Conservation (phyloP, 23 tunicate species). For the Aplidium turbinatum region DNA sequence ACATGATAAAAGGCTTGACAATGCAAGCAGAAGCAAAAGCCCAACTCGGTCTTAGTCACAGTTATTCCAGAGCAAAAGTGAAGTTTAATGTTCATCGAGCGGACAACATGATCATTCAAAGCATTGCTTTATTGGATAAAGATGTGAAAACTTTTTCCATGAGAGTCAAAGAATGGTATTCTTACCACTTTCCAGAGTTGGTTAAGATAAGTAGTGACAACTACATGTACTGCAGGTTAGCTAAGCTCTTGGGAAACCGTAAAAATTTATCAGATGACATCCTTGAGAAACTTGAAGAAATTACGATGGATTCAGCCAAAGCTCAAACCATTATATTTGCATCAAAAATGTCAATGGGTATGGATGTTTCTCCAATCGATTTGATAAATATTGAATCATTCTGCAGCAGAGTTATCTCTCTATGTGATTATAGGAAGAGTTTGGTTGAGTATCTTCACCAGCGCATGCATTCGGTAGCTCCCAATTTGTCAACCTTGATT, state of each 20-base stretch:
- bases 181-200: constrained; percentile 99
- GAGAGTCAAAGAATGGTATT: constrained; percentile 99
- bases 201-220: constrained; percentile 88
- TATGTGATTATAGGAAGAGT: constrained; percentile 74
- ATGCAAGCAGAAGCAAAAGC: constrained; percentile 71
- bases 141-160: constrained; percentile 99
- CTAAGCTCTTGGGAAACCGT: constrained; percentile 68
- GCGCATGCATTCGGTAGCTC: constrained; percentile 89
- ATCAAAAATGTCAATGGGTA: constrained; percentile 91
- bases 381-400: constrained; percentile 81
- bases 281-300: constrained; percentile 75
- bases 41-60: constrained; percentile 86
- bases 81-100: constrained; percentile 89
- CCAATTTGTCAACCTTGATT: constrained; percentile 79
- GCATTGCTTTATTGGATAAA: constrained; percentile 96
- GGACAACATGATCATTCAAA: constrained; percentile 91
- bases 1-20: constrained; percentile 69
- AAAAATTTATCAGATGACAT: constrained; percentile 57
- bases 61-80: constrained; percentile 90
- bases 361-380: constrained; percentile 97
- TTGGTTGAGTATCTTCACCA: constrained; percentile 68
- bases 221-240: constrained; percentile 87
- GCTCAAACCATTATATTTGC: constrained; percentile 64
- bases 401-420: constrained; percentile 71
- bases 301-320: constrained; percentile 91